Evolutionary conservation across 2,888 invertebrate species (phyloP), one percentile per base, ranked within the genome.

Genomic region (Troides oblongomaculatus): DNA sequence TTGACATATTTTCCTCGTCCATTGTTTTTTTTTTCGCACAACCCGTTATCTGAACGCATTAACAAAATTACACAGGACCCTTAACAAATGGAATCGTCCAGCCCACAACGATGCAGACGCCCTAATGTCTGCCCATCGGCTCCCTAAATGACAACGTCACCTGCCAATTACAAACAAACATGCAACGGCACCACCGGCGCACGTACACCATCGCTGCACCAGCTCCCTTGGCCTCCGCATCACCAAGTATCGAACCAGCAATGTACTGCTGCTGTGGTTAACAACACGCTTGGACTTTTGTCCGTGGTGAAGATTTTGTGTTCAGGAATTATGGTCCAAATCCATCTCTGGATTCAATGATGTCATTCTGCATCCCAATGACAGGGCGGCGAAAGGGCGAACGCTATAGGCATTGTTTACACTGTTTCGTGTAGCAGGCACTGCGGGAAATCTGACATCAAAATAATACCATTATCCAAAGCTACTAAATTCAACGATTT

Each of bases 71-170:
- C 87, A 79, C 78, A 76, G 81, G 81, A 79, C 86, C 88, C 88
- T 84, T 83, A 82, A 83, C 87, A 89, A 91, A 90, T 89, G 89
- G 88, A 84, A 85, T 79, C 80, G 80, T 79, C 79, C 80, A 79
- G 79, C 81, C 83, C 86, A 85, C 87, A 86, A 86, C 84, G 79
- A 80, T 81, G 86, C 89, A 91, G 91, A 91, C 91, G 81, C 86
- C 85, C 87, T 92, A 92, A 92, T 92, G 91, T 89, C 83, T 83
- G 83, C 86, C 91, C 90, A 91, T 92, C 90, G 90, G 87, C 79
- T 79, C 86, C 85, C 87, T 89, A 90, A 91, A 92, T 89, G 90
- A 88, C 84, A 84, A 88, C 89, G 89, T 90, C 90, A 90, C 84
- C 87, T 86, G 84, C 84, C 89, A 87, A 90, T 89, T 88, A 85